Base-by-base conservation (phyloP, 1,140 invertebrate genomes). In the Mycetomoellerius zeteki region DNA sequence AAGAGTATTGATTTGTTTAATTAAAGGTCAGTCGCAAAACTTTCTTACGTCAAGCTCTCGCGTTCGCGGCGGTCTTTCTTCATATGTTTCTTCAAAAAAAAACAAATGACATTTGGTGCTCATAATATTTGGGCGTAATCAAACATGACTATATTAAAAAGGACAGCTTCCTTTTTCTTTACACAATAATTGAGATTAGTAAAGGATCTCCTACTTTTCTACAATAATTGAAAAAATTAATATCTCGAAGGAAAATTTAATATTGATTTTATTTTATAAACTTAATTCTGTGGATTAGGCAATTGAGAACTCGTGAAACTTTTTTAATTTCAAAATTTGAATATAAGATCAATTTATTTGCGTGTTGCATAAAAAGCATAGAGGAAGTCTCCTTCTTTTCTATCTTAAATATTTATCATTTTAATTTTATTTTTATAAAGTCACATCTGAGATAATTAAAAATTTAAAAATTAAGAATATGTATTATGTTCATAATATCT, bases 11-110 rank as follows among this genome's bases (percentile, higher is more conserved):
- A 85, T 85, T 85, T 47, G 60, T 12, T 65, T 27, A 12, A 54
- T 64, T 85, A 85, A 85, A 85, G 73, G 58, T 76, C 82, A 52
- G n/a, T 85, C 58, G 58, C 24, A 21, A 64, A 65, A 65, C 14
- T 54, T 73, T 50, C 54, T 47, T 78, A 54, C 5, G 58, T 65
- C 47, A 78, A 64, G 6, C 43, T 71, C 33, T 58, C 12, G 3
- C 8, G 21, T 5, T 16, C 4, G 16, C 19, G 37, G 4, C 12
- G 43, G 10, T 72, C 27, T 58, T 6, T 47, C 33, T 82, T 19
- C 10, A 14, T 16, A 16, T 21, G 30, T 60, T 73, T 60, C 3
- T 10, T 73, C 24, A 37, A 37, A 43, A 56, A 58, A 56, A 58
- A 71, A 58, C 21, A 37, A 54, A 56, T 71, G 43, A 19, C 24